Conservation (phyloP, 1,140 invertebrate genomes). For the Lucilia cuprina region DNA sequence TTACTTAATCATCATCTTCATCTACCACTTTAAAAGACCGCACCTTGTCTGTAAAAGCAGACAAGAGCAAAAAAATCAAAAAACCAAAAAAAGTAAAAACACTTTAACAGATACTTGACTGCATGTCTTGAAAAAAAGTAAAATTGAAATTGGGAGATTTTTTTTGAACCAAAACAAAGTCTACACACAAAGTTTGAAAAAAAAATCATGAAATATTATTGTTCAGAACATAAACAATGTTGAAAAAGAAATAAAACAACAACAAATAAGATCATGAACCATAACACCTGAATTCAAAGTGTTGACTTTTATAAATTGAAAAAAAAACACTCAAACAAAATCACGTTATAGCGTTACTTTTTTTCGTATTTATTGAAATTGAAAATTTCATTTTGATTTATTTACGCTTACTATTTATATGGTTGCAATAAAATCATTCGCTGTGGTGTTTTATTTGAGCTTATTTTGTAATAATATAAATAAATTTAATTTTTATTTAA, state of each 20-base stretch:
- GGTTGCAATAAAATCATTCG: too few relatives aligned
- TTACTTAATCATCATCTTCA: not conserved
- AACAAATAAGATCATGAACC: slow-evolving; percentile 7
- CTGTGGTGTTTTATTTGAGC: too few relatives aligned
- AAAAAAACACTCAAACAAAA: not conserved
- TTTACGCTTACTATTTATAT: too few relatives aligned
- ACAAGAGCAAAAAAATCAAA: not conserved
- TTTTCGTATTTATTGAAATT: not conserved
- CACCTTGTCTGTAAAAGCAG: not conserved
- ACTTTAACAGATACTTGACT: not conserved
- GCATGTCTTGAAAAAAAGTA: not conserved
- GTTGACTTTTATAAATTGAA: not conserved
- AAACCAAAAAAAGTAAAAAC: not conserved
- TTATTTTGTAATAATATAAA: too few relatives aligned
- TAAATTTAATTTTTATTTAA: too few relatives aligned
- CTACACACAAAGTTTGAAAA: not conserved
- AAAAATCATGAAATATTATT: not conserved
- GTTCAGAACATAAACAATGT: not conserved
- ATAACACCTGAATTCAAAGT: not conserved
- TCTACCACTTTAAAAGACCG: not conserved
- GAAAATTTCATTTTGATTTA: too few relatives aligned
- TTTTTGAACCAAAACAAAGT: not conserved
- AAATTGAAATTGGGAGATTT: not conserved
- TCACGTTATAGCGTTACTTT: slow-evolving; percentile 6
- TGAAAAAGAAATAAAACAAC: not conserved